These are phyloP conservation scores for Danaus plexippus DNA, from an alignment of 1,140 invertebrate genomes.

Conservation along the genomic window DNA sequence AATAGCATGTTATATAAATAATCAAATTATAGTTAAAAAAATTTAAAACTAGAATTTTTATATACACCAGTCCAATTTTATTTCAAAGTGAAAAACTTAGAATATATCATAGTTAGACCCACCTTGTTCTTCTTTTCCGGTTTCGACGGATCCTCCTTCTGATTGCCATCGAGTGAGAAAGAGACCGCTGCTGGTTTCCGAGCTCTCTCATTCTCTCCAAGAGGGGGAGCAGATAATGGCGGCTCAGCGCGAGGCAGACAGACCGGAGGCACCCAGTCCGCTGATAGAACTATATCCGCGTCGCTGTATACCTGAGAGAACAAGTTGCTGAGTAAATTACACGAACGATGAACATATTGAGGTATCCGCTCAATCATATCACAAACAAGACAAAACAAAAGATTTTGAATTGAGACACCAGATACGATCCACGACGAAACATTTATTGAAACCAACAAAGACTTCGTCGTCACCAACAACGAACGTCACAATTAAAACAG, in stretches of 20 bases:
- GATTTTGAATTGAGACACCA: too few species aligned
- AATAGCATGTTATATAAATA: too few species aligned
- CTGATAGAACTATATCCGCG: constrained; percentile 86
- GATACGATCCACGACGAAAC: too few species aligned
- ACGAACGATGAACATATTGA: constrained; percentile 2
- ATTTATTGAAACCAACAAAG: too few species aligned
- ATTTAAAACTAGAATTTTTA: constrained; percentile 4
- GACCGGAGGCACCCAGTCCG: constrained; percentile 87
- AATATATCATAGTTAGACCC: too few species aligned
- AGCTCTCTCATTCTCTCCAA: constrained; percentile 56
- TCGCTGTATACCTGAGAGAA: constrained; percentile 79
- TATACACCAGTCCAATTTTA: too few species aligned
- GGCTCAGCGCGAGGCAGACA: constrained; percentile 77
- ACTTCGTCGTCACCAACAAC: too few species aligned
- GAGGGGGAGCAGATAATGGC: constrained; percentile 65
- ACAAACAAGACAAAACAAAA: not conserved
- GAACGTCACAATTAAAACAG: too few species aligned
- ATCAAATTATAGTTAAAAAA: too few species aligned
- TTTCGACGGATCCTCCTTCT: constrained; percentile 70
- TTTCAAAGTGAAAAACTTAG: too few species aligned
- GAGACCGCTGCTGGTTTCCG: constrained; percentile 60
- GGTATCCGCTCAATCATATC: not conserved
- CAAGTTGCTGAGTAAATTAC: not conserved
- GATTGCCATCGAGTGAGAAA: constrained; percentile 62
- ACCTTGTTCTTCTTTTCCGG: constrained; percentile 79